Conservation (phyloP, 1,140 invertebrate genomes). For the Mercenaria mercenaria region DNA sequence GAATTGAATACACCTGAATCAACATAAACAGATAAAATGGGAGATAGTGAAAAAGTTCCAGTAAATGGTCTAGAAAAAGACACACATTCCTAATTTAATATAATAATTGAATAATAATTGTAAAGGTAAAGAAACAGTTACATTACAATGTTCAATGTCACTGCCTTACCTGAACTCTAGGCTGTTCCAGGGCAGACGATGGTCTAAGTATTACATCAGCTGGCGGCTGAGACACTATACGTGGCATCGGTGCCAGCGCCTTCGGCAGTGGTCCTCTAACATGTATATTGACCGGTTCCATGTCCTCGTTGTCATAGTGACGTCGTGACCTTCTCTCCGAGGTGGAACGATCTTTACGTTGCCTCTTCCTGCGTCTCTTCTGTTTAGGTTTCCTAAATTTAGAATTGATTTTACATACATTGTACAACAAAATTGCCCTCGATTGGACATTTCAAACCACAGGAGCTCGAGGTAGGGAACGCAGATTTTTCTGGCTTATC, state of each 20-base stretch:
- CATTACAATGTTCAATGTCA: too few species aligned
- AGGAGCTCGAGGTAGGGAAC: too few species aligned
- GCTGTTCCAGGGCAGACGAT: conserved; percentile 45
- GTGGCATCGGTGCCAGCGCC: conserved; percentile 50
- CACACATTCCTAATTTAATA: too few species aligned
- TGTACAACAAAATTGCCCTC: too few species aligned
- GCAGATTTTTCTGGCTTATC: too few species aligned
- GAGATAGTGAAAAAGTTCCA: too few species aligned
- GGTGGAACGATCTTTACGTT: not conserved
- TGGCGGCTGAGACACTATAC: conserved; percentile 38
- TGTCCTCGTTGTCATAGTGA: not conserved
- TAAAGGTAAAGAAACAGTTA: too few species aligned
- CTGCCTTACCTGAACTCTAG: conserved; percentile 39
- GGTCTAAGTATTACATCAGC: conserved; percentile 32
- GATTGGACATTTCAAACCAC: too few species aligned
- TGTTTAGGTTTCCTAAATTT: conserved; percentile 8
- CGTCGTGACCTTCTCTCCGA: not conserved
- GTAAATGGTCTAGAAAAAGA: too few species aligned
- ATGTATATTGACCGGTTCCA: not conserved
- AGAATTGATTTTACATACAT: not conserved
- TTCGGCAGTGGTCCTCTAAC: conserved; percentile 18
- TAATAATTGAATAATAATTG: too few species aligned
- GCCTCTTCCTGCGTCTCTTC: conserved; percentile 12
- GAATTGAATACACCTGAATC: too few species aligned
- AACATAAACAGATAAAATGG: too few species aligned